Conservation (phyloP, 1,140 invertebrate genomes). For the Drosophila nasuta region DNA sequence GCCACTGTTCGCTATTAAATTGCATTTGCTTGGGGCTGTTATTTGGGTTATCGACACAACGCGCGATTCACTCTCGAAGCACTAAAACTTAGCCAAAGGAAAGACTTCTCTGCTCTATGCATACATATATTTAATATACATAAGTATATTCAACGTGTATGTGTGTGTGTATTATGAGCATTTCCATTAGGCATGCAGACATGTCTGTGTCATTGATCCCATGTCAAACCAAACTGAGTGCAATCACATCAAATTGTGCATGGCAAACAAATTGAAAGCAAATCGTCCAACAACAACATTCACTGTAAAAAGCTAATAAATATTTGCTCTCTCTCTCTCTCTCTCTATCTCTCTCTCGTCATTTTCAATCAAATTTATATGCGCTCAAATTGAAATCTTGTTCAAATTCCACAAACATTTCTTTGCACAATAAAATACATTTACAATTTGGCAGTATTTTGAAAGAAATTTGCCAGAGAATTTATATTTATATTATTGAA, state of each 20-base stretch:
- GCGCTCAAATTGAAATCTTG: too few species aligned
- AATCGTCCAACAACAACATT: neutral
- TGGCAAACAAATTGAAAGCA: neutral
- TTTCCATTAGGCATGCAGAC: constrained; percentile 1
- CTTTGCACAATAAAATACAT: neutral
- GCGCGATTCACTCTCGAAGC: neutral
- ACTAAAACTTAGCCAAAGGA: constrained; percentile 3
- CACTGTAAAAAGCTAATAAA: neutral
- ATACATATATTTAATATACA: constrained; percentile 7
- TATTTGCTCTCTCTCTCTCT: neutral
- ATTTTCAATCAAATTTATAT: neutral
- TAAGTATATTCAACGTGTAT: neutral
- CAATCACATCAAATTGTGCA: constrained; percentile 2
- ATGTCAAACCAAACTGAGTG: neutral
- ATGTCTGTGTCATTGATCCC: constrained; percentile 29
- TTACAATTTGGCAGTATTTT: neutral
- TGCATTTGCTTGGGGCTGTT: constrained; percentile 60
- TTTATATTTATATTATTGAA: too few species aligned
- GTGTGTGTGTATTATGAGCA: neutral
- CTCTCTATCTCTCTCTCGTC: neutral
- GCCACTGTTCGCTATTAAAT: constrained; percentile 53
- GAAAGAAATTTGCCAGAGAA: too few species aligned
- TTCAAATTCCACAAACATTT: neutral
- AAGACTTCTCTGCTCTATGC: neutral
- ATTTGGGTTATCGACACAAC: constrained; percentile 72